A percentile compares a stretch with the other conserved stretches of the same genome.
Evolutionary conservation across 2,888 invertebrate species (phyloP).

Genomic region (Pegoplata infirma): DNA sequence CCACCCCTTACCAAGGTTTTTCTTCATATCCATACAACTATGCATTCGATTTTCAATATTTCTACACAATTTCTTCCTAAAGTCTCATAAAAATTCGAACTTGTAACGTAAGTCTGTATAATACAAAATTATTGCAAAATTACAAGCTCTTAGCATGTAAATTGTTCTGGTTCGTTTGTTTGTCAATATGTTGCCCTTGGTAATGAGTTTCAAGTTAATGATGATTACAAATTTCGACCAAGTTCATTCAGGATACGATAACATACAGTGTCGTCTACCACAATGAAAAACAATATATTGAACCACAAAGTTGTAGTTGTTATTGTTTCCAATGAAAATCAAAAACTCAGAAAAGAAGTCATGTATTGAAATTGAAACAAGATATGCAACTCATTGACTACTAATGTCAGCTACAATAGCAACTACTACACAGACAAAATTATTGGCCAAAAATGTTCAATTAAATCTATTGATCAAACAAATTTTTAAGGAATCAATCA

Average conservation of each 20-base stretch:
- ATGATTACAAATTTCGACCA: conserved; percentile 67
- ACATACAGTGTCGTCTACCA: conserved; percentile 31
- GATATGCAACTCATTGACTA: conserved; percentile 59
- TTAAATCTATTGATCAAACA: too few relatives aligned
- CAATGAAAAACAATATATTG: conserved; percentile 15
- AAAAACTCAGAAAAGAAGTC: conserved; percentile 11
- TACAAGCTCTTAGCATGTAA: too few relatives aligned
- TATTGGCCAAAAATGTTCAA: too few relatives aligned
- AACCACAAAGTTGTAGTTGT: conserved; percentile 38
- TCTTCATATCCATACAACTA: too few relatives aligned
- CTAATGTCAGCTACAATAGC: background rate
- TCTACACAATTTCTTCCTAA: too few relatives aligned
- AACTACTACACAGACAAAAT: too few relatives aligned
- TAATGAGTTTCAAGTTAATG: conserved; percentile 74
- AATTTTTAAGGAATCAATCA: too few relatives aligned
- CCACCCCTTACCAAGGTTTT: too few relatives aligned
- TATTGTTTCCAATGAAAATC: background rate
- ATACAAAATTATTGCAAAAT: too few relatives aligned
- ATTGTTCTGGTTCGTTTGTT: conserved; percentile 42
- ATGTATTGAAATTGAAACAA: conserved; percentile 71
- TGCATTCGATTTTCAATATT: too few relatives aligned
- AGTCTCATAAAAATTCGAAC: too few relatives aligned
- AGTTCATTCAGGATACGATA: conserved; percentile 37
- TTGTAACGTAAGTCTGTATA: too few relatives aligned
- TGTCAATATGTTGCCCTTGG: conserved; percentile 66